Conservation (phyloP, 2,888 invertebrate genomes). For the Metellina segmentata region DNA sequence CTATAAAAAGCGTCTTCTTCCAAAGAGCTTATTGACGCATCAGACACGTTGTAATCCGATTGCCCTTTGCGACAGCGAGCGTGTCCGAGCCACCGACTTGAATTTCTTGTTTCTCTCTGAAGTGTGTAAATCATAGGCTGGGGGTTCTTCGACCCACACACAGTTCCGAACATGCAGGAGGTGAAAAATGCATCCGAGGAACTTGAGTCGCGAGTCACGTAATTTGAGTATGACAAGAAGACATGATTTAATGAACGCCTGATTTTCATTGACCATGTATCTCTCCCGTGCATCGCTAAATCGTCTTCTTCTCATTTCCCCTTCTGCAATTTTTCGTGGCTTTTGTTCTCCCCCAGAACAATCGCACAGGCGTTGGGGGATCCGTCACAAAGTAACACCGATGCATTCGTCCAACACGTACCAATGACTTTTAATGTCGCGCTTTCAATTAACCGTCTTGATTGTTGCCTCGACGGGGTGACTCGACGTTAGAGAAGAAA, state of each 20-base stretch:
- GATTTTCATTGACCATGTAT: slow-evolving; percentile 76
- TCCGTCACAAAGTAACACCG: slow-evolving; percentile 2
- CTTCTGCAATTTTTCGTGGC: slow-evolving; percentile 59
- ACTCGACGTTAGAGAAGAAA: no score
- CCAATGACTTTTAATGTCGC: no score
- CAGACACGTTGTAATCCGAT: neutral
- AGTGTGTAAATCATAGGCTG: slow-evolving; percentile 51
- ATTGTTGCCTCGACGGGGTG: no score
- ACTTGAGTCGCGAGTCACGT: slow-evolving; percentile 65
- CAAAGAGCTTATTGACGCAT: neutral
- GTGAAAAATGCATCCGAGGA: slow-evolving; percentile 68
- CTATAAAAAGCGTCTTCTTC: neutral
- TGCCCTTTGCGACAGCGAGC: neutral
- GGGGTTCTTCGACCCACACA: slow-evolving; percentile 54
- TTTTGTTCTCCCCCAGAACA: slow-evolving; percentile 70
- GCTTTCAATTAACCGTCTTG: no score
- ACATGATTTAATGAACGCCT: slow-evolving; percentile 75
- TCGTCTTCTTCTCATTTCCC: slow-evolving; percentile 56
- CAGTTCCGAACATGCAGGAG: slow-evolving; percentile 13
- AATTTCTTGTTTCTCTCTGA: slow-evolving; percentile 11
- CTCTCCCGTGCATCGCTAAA: slow-evolving; percentile 63
- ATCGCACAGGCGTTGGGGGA: slow-evolving; percentile 35
- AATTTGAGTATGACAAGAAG: slow-evolving; percentile 73
- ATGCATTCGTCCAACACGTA: no score
- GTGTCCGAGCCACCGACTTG: slow-evolving; percentile 8